phyloP scores from a whole-genome alignment of 2,113 vertebrate genomes.

The Aphelocoma coerulescens region DNA sequence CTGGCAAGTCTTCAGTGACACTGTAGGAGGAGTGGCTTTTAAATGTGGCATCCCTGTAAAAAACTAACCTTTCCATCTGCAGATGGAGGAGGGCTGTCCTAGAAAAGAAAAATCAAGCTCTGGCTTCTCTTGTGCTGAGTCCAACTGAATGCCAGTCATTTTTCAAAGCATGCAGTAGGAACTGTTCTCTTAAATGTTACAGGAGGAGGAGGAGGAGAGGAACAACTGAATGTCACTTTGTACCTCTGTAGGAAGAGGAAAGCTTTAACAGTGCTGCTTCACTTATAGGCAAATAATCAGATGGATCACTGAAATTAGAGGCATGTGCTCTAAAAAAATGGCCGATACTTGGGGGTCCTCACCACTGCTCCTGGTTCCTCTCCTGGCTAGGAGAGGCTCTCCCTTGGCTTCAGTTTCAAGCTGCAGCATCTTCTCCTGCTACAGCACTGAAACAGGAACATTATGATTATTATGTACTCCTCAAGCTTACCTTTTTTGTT shows the following conservation, averaged over 20 bases:
- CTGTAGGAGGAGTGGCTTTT: conserved; percentile 27
- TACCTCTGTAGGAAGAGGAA: background rate
- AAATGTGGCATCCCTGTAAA: background rate
- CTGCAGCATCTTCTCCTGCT: background rate
- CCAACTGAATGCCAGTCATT: conserved; percentile 32
- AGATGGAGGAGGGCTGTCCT: conserved; percentile 40
- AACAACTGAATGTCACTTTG: background rate
- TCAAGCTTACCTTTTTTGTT: background rate
- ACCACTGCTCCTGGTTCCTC: background rate
- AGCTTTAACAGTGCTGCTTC: background rate
- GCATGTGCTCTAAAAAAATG: background rate
- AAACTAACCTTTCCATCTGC: background rate
- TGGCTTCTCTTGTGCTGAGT: background rate
- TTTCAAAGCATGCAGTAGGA: background rate
- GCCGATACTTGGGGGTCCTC: background rate
- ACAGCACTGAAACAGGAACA: background rate
- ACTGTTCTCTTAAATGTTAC: conserved; percentile 17
- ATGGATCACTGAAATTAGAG: background rate
- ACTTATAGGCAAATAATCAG: background rate
- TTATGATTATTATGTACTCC: background rate
- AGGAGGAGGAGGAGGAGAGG: background rate
- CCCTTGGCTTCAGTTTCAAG: background rate
- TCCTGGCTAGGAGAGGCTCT: background rate
- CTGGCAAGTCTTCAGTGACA: conserved; percentile 14
- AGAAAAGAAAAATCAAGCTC: conserved; percentile 33